phyloP scores from a whole-genome alignment of 2,888 invertebrate species.

The Synergus gifuensis region DNA sequence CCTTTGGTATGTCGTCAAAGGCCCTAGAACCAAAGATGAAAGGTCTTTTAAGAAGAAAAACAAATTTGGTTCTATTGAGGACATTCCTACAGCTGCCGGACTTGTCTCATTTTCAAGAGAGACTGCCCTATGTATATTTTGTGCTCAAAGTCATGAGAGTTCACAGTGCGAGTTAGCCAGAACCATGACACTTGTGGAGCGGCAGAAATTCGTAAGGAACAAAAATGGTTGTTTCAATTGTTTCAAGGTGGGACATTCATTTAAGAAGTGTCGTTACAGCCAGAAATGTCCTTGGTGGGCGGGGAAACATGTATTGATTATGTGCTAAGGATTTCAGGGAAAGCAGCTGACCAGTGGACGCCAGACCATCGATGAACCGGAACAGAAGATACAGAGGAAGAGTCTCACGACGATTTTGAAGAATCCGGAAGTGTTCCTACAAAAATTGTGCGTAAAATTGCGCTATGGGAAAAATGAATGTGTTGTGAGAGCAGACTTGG shows the following conservation, averaged over 20 bases:
- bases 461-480: conserved; percentile 42
- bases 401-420: conserved; percentile 43
- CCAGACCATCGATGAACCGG: not conserved
- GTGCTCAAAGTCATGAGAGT: conserved; percentile 51
- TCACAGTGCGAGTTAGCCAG: conserved; percentile 52
- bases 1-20: not conserved
- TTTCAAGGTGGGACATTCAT: conserved; percentile 55
- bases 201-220: conserved; percentile 46
- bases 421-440: conserved; percentile 49
- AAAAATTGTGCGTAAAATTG: conserved; percentile 55
- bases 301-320: conserved; percentile 55
- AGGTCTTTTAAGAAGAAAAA: not conserved
- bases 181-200: conserved; percentile 52
- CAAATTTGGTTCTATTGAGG: not conserved
- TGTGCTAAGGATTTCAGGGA: conserved; percentile 55
- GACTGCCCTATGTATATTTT: conserved; percentile 50
- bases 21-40: not conserved
- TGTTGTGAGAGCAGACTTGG: conserved; percentile 53
- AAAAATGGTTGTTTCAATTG: conserved; percentile 60
- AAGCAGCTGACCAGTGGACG: not conserved
- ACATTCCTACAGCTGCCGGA: conserved; percentile 9
- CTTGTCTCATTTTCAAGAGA: not conserved
- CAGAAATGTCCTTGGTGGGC: conserved; percentile 59
- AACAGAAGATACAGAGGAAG: conserved; percentile 43
- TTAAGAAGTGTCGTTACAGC: conserved; percentile 53